Evolutionary conservation across 2,888 invertebrate genomes (phyloP).

Genomic region (Cephus pulcher): DNA sequence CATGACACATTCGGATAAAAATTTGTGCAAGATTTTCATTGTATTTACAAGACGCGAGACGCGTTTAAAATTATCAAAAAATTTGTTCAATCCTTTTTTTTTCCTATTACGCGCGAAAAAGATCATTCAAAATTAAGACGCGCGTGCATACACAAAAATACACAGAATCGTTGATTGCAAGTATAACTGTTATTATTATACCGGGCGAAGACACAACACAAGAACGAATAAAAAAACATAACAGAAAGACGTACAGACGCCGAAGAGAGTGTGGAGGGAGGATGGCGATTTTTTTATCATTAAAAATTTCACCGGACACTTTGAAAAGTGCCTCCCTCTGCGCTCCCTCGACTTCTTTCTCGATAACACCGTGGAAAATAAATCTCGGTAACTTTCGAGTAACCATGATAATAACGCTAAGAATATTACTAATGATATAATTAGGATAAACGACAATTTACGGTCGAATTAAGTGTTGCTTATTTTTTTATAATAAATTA

Average conservation of each 20-base stretch:
- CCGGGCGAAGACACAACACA: not conserved
- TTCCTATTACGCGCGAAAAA: not conserved
- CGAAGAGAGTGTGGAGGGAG: not conserved
- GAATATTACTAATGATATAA: slow-evolving; percentile 20
- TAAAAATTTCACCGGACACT: not conserved
- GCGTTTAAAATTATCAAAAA: slow-evolving; percentile 9
- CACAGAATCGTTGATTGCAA: not conserved
- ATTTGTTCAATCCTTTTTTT: not conserved
- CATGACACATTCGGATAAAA: not conserved
- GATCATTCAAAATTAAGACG: too few relatives aligned
- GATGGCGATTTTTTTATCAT: not conserved
- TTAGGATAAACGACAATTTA: slow-evolving; percentile 14
- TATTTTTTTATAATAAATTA: slow-evolving; percentile 9
- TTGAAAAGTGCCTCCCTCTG: not conserved
- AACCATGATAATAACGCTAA: slow-evolving; percentile 15
- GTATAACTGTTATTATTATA: not conserved
- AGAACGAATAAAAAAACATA: not conserved
- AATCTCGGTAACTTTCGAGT: not conserved
- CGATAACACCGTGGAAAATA: not conserved
- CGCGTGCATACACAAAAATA: too few relatives aligned
- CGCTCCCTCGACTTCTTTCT: not conserved
- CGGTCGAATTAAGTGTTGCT: slow-evolving; percentile 16
- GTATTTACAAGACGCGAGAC: too few relatives aligned
- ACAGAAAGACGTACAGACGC: not conserved
- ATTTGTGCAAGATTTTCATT: too few relatives aligned